phyloP scores from a whole-genome alignment of 2,113 vertebrate genomes.

The Xenopus tropicalis region UCB_Xtro_10.0 CM004444.2:134556001-134556500 shows the following conservation, averaged over 20 bases:
- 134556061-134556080: no score
- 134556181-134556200: background rate
- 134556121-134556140: no score
- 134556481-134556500: constrained; percentile 66
- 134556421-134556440: constrained; percentile 44
- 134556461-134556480: constrained; percentile 58
- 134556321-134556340: constrained; percentile 24
- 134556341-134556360: constrained; percentile 21
- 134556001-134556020: no score
- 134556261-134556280: constrained; percentile 7
- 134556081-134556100: no score
- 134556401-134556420: constrained; percentile 28
- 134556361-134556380: constrained; percentile 44
- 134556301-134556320: constrained; percentile 23
- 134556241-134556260: constrained; percentile 1
- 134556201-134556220: background rate
- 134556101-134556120: no score
- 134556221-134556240: constrained; percentile 17
- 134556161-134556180: background rate
- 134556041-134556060: no score
- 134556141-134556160: no score
- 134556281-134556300: constrained; percentile 24
- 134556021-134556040: no score
- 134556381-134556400: constrained; percentile 36
- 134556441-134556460: constrained; percentile 50